Evolutionary conservation across 1,140 invertebrate species (phyloP).

Genomic region (Nasonia longicornis): DNA sequence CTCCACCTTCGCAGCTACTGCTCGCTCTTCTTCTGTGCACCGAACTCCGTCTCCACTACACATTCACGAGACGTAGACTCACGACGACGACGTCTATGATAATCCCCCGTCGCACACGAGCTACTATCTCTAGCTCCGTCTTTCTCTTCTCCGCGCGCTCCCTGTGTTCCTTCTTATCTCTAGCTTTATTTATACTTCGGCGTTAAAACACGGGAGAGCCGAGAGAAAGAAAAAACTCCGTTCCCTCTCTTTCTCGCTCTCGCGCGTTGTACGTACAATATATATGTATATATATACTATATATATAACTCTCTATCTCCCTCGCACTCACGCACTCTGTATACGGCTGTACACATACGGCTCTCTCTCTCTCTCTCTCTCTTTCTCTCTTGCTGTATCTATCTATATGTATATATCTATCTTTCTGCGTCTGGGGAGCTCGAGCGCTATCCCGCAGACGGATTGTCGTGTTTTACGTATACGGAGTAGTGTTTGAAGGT

Average conservation of each 20-base stretch:
- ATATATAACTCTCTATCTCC: not conserved
- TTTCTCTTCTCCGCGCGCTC: not conserved
- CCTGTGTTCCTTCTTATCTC: conserved; percentile 21
- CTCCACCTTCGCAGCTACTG: conserved; percentile 2
- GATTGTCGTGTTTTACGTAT: conserved; percentile 18
- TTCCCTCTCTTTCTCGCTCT: conserved; percentile 8
- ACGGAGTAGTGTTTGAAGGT: not conserved
- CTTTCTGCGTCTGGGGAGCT: conserved; percentile 7
- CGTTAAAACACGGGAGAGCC: conserved; percentile 25
- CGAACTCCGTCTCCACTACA: conserved; percentile 1
- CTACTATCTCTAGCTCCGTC: conserved; percentile 14
- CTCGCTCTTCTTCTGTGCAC: not conserved
- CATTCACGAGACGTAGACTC: conserved; percentile 1
- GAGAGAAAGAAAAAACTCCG: conserved; percentile 17
- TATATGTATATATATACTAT: not conserved
- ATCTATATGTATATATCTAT: not conserved
- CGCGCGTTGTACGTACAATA: too few species aligned
- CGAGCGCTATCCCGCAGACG: not conserved
- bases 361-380: conserved; percentile 23
- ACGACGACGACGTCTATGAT: conserved; percentile 19
- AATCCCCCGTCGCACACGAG: conserved; percentile 9
- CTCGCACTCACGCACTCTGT: conserved; percentile 8
- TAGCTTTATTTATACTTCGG: not conserved
- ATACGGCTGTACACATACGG: not conserved
- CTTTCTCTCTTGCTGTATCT: conserved; percentile 20